A percentile compares a stretch with the other conserved stretches of the same genome.
Conservation (phyloP, 1,140 invertebrate species). For the Rhopalosiphum maidis region DNA sequence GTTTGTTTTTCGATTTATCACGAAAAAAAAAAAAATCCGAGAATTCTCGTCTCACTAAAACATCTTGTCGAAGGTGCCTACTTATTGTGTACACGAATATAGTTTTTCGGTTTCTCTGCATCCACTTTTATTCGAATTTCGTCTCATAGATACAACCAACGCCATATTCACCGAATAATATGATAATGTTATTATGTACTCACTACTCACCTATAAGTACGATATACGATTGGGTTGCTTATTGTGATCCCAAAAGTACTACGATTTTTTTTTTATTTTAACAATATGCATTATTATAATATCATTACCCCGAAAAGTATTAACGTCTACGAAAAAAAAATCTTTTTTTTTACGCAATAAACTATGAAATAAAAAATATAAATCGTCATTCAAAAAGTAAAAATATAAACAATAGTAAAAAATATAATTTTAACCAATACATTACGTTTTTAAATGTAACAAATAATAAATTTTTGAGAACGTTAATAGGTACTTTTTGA, state of each 20-base stretch:
- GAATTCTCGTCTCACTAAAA: background rate
- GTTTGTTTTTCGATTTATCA: constrained; percentile 35
- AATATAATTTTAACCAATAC: no score
- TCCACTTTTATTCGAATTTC: background rate
- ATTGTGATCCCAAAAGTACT: no score
- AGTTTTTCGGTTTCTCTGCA: background rate
- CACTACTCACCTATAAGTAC: no score
- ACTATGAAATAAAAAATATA: no score
- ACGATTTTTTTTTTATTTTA: no score
- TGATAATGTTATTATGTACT: background rate
- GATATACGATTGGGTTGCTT: no score
- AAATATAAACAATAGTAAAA: no score
- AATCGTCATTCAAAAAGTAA: no score
- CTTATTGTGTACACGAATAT: background rate
- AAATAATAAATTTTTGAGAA: background rate
- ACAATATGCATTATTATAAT: no score
- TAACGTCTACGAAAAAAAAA: no score
- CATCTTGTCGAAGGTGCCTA: background rate
- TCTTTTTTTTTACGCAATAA: no score
- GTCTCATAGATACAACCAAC: background rate
- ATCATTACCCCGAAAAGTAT: no score
- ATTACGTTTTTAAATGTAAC: background rate
- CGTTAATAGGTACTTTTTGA: background rate
- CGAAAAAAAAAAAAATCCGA: background rate
- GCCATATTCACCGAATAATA: background rate